These are phyloP conservation scores for Agriopis aurantiaria DNA, from an alignment of 2,888 invertebrate genomes.

Conservation along the genomic window DNA sequence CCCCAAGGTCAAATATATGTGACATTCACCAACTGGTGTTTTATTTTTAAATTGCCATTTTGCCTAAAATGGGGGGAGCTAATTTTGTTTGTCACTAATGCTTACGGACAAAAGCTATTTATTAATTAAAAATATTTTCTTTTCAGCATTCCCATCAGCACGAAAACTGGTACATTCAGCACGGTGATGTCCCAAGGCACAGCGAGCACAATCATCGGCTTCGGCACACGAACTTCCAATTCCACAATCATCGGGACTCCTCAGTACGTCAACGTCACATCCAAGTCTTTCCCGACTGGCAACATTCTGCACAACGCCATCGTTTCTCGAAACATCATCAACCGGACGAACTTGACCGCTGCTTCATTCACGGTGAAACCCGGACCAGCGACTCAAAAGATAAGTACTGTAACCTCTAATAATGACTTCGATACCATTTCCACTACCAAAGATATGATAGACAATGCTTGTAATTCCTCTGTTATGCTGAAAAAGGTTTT, in stretches of 20 bases:
- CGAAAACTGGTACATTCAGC: conserved; percentile 78
- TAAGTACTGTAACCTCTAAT: conserved; percentile 61
- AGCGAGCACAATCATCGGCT: conserved; percentile 79
- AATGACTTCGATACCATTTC: conserved; percentile 78
- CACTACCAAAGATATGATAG: conserved; percentile 83
- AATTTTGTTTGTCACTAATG: too few relatives aligned
- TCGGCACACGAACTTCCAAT: conserved; percentile 75
- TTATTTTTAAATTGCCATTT: too few relatives aligned
- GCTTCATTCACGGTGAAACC: conserved; percentile 76
- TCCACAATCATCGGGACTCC: conserved; percentile 76
- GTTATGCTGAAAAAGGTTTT: conserved; percentile 84
- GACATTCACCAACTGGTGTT: too few relatives aligned
- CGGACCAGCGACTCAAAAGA: conserved; percentile 70
- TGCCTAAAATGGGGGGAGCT: too few relatives aligned
- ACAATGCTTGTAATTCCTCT: conserved; percentile 82
- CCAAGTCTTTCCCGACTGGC: conserved; percentile 82
- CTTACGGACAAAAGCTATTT: too few relatives aligned
- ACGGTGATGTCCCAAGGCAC: conserved; percentile 84
- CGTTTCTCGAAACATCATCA: conserved; percentile 80
- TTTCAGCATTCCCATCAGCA: conserved; percentile 78
- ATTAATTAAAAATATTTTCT: background rate
- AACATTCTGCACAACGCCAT: conserved; percentile 84
- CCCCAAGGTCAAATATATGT: too few relatives aligned
- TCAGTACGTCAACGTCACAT: conserved; percentile 81
- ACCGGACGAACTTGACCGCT: conserved; percentile 67